phyloP scores from a whole-genome alignment of 35 echinoderm and acorn worm species.

The Stichopus chloronotus region DNA sequence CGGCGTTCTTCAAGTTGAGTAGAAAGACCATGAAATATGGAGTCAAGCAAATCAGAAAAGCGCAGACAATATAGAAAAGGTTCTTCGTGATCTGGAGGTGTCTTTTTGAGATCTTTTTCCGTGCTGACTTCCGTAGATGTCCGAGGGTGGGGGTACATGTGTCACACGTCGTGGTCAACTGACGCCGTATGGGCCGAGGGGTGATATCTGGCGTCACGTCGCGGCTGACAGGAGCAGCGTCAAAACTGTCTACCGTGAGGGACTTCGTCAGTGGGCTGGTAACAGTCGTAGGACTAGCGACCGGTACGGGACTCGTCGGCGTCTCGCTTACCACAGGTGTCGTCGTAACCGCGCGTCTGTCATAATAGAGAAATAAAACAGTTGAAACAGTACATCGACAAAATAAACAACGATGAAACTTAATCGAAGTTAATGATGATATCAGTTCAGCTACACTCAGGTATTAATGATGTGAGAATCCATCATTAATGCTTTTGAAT shows the following conservation, averaged over 20 bases:
- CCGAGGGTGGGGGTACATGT: conserved; percentile 47
- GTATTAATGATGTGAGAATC: too few species aligned
- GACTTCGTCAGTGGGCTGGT: neutral
- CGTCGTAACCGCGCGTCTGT: neutral
- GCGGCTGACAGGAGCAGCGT: neutral
- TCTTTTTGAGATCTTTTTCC: conserved; percentile 30
- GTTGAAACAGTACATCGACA: neutral
- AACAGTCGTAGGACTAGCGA: neutral
- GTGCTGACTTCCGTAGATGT: conserved; percentile 43
- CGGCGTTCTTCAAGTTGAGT: neutral
- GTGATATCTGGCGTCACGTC: conserved; percentile 43
- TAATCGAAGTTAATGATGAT: too few species aligned
- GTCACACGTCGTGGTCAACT: conserved; percentile 32
- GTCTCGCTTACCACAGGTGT: neutral
- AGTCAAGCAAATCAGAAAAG: conserved; percentile 53
- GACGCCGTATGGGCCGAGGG: conserved; percentile 26
- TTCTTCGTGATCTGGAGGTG: conserved; percentile 67
- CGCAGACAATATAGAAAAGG: conserved; percentile 60
- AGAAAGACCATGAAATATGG: conserved; percentile 59
- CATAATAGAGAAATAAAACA: neutral
- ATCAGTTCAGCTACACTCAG: too few species aligned
- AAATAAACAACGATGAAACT: neutral
- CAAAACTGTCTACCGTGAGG: neutral
- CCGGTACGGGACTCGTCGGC: neutral
- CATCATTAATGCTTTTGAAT: too few species aligned